Conservation (phyloP, 2,888 invertebrate species). For the Melieria omissa region DNA sequence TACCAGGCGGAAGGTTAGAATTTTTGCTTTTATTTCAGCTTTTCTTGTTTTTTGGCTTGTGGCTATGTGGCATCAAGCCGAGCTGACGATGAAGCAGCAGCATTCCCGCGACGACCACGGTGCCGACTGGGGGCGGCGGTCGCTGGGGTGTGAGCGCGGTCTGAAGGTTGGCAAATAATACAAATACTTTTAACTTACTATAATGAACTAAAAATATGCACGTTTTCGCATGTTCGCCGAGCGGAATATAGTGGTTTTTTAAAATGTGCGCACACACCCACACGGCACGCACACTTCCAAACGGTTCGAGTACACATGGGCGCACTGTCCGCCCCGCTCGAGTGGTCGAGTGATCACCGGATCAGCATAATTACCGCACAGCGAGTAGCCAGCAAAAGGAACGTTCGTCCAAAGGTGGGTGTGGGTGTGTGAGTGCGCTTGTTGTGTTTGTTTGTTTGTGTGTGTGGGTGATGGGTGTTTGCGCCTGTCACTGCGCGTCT, state of each 20-base stretch:
- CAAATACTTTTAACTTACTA: constrained; percentile 54
- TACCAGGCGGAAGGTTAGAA: constrained; percentile 20
- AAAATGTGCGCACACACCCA: constrained; percentile 36
- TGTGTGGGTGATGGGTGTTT: too few species aligned
- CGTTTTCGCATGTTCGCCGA: constrained; percentile 32
- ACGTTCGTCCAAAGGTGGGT: too few species aligned
- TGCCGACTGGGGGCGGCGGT: constrained; percentile 1
- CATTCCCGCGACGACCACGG: not conserved
- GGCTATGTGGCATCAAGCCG: not conserved
- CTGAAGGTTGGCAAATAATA: constrained; percentile 21
- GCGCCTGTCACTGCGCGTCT: too few species aligned
- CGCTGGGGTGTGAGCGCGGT: not conserved
- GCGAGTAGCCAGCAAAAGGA: not conserved
- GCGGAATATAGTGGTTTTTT: constrained; percentile 58
- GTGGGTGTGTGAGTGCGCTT: too few species aligned
- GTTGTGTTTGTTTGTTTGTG: too few species aligned
- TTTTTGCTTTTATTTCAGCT: constrained; percentile 2
- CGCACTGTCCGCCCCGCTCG: too few species aligned
- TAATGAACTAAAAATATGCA: constrained; percentile 63
- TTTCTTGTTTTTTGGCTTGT: not conserved
- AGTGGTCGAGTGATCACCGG: constrained; percentile 40
- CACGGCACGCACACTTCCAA: too few species aligned
- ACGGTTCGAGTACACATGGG: too few species aligned
- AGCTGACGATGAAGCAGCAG: not conserved
- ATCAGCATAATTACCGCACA: constrained; percentile 29